Percentiles rank a stretch among this genome's conserved stretches.
phyloP scores from a whole-genome alignment of 2,113 vertebrate genomes.

The Sula dactylatra region DNA sequence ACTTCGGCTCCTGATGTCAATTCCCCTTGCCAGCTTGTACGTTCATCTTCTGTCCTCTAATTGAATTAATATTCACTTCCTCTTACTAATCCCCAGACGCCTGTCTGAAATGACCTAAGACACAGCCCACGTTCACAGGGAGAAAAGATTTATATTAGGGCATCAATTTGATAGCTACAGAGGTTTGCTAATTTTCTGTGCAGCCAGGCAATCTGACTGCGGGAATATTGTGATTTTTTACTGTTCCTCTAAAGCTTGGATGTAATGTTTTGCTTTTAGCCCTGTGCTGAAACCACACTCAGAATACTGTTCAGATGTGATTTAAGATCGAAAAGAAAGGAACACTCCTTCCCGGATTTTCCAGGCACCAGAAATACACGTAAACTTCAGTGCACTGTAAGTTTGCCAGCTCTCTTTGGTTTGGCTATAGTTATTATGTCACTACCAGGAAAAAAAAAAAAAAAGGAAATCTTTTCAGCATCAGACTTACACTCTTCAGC shows the following conservation, averaged over 20 bases:
- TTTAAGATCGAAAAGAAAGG: not conserved
- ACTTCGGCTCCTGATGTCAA: not conserved
- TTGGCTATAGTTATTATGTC: not conserved
- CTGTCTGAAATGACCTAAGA: constrained; percentile 14
- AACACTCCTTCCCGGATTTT: constrained; percentile 9
- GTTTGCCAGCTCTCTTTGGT: not conserved
- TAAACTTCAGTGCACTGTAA: not conserved
- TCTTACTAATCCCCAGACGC: constrained; percentile 24
- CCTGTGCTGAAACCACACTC: not conserved
- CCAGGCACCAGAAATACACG: constrained; percentile 2
- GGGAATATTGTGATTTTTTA: not conserved
- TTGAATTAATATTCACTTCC: constrained; percentile 12
- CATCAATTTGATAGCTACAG: not conserved
- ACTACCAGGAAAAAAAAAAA: not conserved
- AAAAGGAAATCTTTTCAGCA: not conserved
- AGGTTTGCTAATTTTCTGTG: not conserved
- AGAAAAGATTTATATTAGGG: not conserved
- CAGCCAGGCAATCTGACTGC: not conserved
- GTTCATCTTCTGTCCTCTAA: constrained; percentile 19
- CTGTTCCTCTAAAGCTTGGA: not conserved
- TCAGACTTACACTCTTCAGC: not conserved
- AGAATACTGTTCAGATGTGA: not conserved
- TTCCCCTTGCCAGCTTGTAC: not conserved
- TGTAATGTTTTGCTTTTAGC: not conserved
- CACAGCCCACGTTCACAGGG: not conserved